These are phyloP conservation scores for Coilia nasus DNA, from an alignment of 2,797 vertebrate species.

Conservation along the genomic window DNA sequence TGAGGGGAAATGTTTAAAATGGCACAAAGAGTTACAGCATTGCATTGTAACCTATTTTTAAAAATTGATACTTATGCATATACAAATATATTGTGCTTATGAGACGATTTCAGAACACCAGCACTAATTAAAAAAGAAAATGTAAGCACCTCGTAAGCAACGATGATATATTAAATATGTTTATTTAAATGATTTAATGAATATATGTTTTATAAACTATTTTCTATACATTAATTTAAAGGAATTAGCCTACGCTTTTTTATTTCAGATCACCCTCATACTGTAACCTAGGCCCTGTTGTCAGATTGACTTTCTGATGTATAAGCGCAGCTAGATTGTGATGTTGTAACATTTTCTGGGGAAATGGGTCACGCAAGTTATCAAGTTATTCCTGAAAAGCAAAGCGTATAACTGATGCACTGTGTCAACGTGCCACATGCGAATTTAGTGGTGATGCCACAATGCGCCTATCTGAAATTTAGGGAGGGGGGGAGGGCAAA, in stretches of 20 bases:
- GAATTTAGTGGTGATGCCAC: constrained; percentile 73
- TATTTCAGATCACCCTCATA: constrained; percentile 75
- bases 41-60: constrained; percentile 83
- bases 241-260: constrained; percentile 71
- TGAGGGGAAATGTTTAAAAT: constrained; percentile 64
- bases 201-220: constrained; percentile 88
- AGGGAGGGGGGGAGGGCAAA: constrained; percentile 64
- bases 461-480: constrained; percentile 70
- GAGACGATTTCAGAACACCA: constrained; percentile 85
- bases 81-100: constrained; percentile 83
- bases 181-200: constrained; percentile 88
- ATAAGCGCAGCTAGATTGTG: constrained; percentile 80
- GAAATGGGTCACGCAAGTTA: constrained; percentile 79
- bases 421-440: constrained; percentile 81
- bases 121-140: constrained; percentile 81
- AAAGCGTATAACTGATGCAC: constrained; percentile 80
- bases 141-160: constrained; percentile 79
- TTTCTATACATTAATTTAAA: constrained; percentile 86
- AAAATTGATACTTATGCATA: constrained; percentile 84
- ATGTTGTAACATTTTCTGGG: constrained; percentile 80
- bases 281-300: constrained; percentile 70
- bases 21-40: constrained; percentile 80
- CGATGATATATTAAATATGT: constrained; percentile 82
- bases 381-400: constrained; percentile 80
- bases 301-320: constrained; percentile 72